Evolutionary conservation across 2,113 vertebrate genomes (phyloP), one percentile per base, ranked within the genome.

Genomic region (Chauna torquata): DNA sequence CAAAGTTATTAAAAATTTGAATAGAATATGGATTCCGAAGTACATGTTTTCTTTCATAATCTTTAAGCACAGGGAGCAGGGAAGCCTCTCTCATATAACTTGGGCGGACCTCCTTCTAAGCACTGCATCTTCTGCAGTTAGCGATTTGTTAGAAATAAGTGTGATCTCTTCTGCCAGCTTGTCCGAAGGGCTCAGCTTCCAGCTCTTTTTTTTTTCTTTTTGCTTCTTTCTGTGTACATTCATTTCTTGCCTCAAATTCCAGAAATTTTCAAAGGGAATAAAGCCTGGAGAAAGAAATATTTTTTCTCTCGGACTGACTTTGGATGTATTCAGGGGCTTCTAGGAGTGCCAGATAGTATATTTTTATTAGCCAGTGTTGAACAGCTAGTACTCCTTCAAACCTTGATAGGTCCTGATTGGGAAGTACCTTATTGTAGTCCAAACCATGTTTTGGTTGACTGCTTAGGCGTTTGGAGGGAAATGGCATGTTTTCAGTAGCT

Each of bases 171-270:
- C 86, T 3, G 7, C 86, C 49, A 95, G 54, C 79, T 86, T 92
- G 59, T 95, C 55, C 77, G 72, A 88, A 95, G 50, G 44, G n/a
- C 65, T 86, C 15, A 82, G 59, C 83, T 88, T 95, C 76, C 59
- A 93, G 47, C 74, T 75, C 17, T n/a, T 36, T 24, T 30, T 65
- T 65, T 64, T 38, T 42, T 40, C 38, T 40, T 70, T 88, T 70
- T 81, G 8, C 14, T 82, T 16, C 14, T 9, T 54, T 86, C 47
- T 55, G 32, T 79, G 32, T 70, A 4, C 58, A 22, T 93, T 40
- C 42, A 65, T 88, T 64, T 75, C 32, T 86, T 71, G 66, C 45
- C 18, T 61, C 42, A 70, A 59, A 81, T 90, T 50, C 69, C 72
- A 66, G 54, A 88, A 69, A 18, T 38, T 85, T 72, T 74, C 15